Base-by-base conservation (phyloP, 2,888 invertebrate genomes). In the Brachypalpus laphriformis region DNA sequence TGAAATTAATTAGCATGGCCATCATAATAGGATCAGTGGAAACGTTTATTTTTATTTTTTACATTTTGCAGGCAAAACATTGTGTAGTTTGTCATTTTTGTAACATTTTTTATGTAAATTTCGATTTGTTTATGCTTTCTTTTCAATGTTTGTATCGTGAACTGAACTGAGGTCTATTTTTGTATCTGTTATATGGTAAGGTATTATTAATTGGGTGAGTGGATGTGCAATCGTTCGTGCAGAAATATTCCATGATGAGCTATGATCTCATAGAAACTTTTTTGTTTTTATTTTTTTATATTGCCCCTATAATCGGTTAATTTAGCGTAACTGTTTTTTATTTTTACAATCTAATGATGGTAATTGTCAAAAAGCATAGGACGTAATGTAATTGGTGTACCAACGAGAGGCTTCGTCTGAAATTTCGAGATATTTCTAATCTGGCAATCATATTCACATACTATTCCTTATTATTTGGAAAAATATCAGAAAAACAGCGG, bases 161-260 rank as follows among this genome's bases (percentile, higher is more conserved):
- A 42, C 16, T 14, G 18, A 16, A 0, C 45, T 8, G 11, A 20
- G 8, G 14, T 20, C 5, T 3, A 22, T 37, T 18, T 57, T 20
- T 65, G 45, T 49, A 18, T 28, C n/a, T 31, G 9, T 20, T 56
- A 20, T 54, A 20, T n/a, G 56, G 20, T n/a, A 22, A 31, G 45
- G 14, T 47, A 72, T 61, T 61, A 72, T 72, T 72, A n/a, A 51
- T 49, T 72, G 51, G 18, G 22, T 51, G 28, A 16, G 51, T 72
- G 18, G 49, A 18, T 72, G 61, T 16, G 71, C 47, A 59, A 45
- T 37, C 72, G 61, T 25, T 72, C 51, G 51, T 59, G 59, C 49
- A 72, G 59, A 61, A 61, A 49, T 72, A 37, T 37, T 28, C 37
- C 37, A 47, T 59, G 25, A 28, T 31, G 59, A 25, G 34, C 25